Conservation (phyloP, 2,797 vertebrate genomes). For the Labroides dimidiatus region DNA sequence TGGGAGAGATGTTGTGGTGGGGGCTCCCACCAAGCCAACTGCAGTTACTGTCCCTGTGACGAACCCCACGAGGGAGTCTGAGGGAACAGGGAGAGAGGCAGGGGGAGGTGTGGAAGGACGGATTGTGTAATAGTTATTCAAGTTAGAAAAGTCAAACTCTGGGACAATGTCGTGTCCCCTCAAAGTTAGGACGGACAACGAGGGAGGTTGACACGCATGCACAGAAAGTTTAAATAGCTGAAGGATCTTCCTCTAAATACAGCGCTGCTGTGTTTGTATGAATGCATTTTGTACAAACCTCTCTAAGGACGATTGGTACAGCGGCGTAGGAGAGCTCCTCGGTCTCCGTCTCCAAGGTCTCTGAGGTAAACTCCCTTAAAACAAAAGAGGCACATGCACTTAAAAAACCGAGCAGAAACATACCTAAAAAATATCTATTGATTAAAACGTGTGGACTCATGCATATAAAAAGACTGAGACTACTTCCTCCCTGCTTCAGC, state of each 20-base stretch:
- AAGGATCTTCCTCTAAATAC: background rate
- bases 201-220: slow-evolving; percentile 16
- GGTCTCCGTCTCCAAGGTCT: slow-evolving; percentile 81
- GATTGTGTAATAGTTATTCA: slow-evolving; percentile 39
- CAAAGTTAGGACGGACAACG: slow-evolving; percentile 34
- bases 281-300: slow-evolving; percentile 61
- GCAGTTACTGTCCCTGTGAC: slow-evolving; percentile 80
- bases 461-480: background rate
- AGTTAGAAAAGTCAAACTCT: slow-evolving; percentile 55
- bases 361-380: slow-evolving; percentile 79
- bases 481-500: background rate
- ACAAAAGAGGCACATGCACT: background rate
- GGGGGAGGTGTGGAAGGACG: slow-evolving; percentile 11
- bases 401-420: slow-evolving; percentile 6
- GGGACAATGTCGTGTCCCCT: slow-evolving; percentile 50
- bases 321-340: slow-evolving; percentile 74
- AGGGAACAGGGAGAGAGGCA: slow-evolving; percentile 4
- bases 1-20: slow-evolving; percentile 76
- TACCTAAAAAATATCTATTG: background rate
- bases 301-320: slow-evolving; percentile 75
- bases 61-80: slow-evolving; percentile 78
- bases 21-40: slow-evolving; percentile 81
- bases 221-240: background rate
- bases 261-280: background rate
- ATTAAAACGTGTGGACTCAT: background rate